Percentiles rank a stretch among this genome's conserved stretches.
phyloP scores from a whole-genome alignment of 2,797 vertebrate genomes.

The Micromesistius poutassou region DNA sequence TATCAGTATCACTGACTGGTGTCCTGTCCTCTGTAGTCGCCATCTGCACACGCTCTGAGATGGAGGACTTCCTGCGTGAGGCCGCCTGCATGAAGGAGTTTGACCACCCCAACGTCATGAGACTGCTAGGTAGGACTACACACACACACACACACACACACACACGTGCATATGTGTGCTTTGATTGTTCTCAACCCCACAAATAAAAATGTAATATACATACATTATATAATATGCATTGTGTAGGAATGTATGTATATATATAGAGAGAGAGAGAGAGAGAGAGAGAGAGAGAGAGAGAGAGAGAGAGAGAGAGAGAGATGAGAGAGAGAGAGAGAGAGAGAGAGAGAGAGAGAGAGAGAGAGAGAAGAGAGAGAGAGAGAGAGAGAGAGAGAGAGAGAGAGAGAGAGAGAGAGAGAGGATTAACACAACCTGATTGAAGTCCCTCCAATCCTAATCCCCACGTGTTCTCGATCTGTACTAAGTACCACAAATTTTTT shows the following conservation, averaged over 20 bases:
- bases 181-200: not conserved
- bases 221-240: not conserved
- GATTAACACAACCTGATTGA: not conserved
- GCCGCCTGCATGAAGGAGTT: conserved; percentile 95
- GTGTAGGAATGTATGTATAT: not conserved
- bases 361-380: not conserved
- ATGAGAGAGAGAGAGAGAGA: too few species aligned
- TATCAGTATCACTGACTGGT: not conserved
- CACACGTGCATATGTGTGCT: not conserved
- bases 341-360: not conserved
- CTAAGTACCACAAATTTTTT: not conserved
- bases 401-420: not conserved
- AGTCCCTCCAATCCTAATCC: not conserved
- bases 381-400: not conserved
- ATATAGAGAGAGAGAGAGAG: not conserved
- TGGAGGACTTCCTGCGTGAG: conserved; percentile 90
- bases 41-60: conserved; percentile 87
- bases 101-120: conserved; percentile 90
- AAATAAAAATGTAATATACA: not conserved
- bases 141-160: not conserved
- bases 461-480: not conserved
- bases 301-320: conserved; percentile 3
- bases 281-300: not conserved
- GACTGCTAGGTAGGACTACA: conserved; percentile 78
- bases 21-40: conserved; percentile 70